Percentiles rank a stretch among this genome's conserved stretches.
These are phyloP conservation scores for Anoplopoma fimbria DNA, from an alignment of 2,113 vertebrate species.

Conservation along the genomic window DNA sequence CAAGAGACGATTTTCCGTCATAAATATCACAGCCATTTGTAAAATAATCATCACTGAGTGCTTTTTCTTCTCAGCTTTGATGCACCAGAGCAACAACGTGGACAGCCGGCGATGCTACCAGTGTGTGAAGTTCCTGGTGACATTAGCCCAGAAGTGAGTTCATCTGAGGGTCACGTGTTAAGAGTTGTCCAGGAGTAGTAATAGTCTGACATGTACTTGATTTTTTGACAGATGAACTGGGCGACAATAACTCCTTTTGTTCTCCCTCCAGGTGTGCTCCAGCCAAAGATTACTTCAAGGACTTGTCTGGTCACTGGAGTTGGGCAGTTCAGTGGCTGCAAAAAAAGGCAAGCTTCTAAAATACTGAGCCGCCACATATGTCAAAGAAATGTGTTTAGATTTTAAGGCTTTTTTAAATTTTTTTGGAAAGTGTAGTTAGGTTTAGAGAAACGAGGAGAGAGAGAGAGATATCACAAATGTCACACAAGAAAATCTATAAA, in stretches of 20 bases:
- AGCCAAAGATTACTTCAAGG: slow-evolving; percentile 99
- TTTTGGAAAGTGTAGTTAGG: too few species aligned
- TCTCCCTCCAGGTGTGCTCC: slow-evolving; percentile 88
- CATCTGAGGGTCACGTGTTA: neutral
- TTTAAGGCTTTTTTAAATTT: neutral
- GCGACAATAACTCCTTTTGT: neutral
- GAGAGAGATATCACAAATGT: too few species aligned
- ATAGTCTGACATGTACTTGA: neutral
- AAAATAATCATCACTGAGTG: too few species aligned
- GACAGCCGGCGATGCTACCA: slow-evolving; percentile 99
- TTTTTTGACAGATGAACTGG: neutral
- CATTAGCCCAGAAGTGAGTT: slow-evolving; percentile 98
- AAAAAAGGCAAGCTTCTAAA: slow-evolving; percentile 87
- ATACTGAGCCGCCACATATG: neutral
- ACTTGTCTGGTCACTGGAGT: slow-evolving; percentile 97
- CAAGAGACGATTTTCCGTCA: too few species aligned
- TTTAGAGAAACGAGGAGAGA: too few species aligned
- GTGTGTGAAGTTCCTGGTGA: slow-evolving; percentile 98
- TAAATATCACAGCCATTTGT: too few species aligned
- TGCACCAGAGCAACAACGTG: slow-evolving; percentile 98
- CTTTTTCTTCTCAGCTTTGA: slow-evolving; percentile 86
- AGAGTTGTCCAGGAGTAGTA: neutral
- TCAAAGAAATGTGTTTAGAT: neutral
- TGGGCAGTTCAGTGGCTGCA: slow-evolving; percentile 99
- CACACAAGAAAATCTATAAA: too few species aligned